Conservation (phyloP, 2,113 vertebrate species). For the Nothocercus nigrocapillus region DNA sequence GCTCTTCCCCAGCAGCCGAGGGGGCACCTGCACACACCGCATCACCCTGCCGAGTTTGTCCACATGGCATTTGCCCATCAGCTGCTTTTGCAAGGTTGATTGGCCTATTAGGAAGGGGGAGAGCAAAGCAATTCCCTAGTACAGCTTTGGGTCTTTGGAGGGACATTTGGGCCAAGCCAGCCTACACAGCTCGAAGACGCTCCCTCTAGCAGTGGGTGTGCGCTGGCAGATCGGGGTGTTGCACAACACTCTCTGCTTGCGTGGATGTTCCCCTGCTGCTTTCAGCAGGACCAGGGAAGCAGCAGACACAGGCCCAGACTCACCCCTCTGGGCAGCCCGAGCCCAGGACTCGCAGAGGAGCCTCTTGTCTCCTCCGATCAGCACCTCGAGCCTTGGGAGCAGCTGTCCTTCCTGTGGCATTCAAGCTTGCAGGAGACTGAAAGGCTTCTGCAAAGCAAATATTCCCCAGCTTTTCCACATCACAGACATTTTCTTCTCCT, state of each 20-base stretch:
- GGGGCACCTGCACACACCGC: background rate
- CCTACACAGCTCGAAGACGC: no score
- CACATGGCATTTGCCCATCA: background rate
- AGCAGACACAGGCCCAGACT: no score
- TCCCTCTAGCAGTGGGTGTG: no score
- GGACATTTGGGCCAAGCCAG: no score
- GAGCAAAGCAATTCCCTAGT: background rate
- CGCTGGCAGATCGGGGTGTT: background rate
- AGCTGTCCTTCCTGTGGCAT: no score
- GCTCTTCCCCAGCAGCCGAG: background rate
- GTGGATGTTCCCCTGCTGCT: background rate
- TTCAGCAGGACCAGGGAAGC: background rate
- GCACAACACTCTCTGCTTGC: background rate
- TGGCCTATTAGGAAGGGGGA: background rate
- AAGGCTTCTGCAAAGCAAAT: background rate
- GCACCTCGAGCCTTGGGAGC: background rate
- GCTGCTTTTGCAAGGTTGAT: background rate
- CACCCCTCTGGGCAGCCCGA: no score
- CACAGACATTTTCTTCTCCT: background rate
- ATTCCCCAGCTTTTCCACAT: background rate
- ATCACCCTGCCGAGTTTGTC: background rate
- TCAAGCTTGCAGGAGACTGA: background rate
- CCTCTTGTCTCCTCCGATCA: no score
- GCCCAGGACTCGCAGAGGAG: no score
- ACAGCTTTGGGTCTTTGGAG: background rate